phyloP scores from a whole-genome alignment of 2,113 vertebrate species.

The Limanda limanda region DNA sequence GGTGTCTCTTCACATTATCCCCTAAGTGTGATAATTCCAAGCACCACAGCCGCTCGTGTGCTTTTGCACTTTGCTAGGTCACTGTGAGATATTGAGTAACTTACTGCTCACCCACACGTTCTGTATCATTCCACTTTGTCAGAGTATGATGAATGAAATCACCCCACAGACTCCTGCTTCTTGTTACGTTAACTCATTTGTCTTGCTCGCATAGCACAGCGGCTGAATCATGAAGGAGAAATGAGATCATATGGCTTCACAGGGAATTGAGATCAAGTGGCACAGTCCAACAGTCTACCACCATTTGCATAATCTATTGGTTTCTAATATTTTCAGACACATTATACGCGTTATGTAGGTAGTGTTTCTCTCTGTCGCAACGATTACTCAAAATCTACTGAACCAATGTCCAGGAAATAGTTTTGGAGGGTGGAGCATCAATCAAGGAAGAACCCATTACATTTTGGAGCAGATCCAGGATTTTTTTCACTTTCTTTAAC shows the following conservation, averaged over 20 bases:
- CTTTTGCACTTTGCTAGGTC: not conserved
- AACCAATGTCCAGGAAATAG: too few species aligned
- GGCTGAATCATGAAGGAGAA: conserved; percentile 38
- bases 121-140: conserved; percentile 27
- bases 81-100: not conserved
- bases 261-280: conserved; percentile 10
- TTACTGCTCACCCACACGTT: not conserved
- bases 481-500: too few species aligned
- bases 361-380: too few species aligned
- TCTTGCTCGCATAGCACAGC: conserved; percentile 27
- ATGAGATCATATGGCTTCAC: conserved; percentile 8
- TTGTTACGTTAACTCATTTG: conserved; percentile 52
- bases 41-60: not conserved
- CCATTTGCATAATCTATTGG: not conserved
- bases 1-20: not conserved
- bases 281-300: not conserved
- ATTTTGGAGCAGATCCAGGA: too few species aligned
- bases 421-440: too few species aligned
- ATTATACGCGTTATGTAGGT: too few species aligned
- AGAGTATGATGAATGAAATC: conserved; percentile 38
- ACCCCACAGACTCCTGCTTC: conserved; percentile 29
- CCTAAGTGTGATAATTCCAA: conserved; percentile 4
- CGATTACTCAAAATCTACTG: too few species aligned
- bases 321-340: not conserved
- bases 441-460: too few species aligned